These are phyloP conservation scores for Caenorhabditis panamensis DNA, from an alignment of 2,888 invertebrate species.

Conservation along the genomic window DNA sequence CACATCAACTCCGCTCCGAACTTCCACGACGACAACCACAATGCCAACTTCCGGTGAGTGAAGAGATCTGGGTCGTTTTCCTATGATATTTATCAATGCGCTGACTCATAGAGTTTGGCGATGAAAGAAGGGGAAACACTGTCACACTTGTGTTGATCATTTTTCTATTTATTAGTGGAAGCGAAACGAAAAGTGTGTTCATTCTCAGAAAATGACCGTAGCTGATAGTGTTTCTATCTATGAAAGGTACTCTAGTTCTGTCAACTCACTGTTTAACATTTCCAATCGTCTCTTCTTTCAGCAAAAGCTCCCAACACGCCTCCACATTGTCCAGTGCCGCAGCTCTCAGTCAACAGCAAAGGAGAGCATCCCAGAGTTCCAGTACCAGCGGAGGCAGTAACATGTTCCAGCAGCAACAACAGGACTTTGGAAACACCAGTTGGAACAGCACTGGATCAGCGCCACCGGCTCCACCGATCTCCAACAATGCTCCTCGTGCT, in stretches of 20 bases:
- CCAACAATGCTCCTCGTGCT: slow-evolving; percentile 54
- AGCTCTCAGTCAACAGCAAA: slow-evolving; percentile 57
- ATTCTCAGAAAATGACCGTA: slow-evolving; percentile 14
- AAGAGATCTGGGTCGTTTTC: too few relatives aligned
- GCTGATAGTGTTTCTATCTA: slow-evolving; percentile 12
- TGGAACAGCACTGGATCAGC: slow-evolving; percentile 25
- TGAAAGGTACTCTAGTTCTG: slow-evolving; percentile 16
- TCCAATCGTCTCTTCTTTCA: slow-evolving; percentile 18
- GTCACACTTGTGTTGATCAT: neutral
- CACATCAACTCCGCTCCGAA: slow-evolving; percentile 70
- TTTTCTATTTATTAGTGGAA: neutral
- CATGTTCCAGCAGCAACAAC: slow-evolving; percentile 25
- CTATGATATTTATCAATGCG: neutral
- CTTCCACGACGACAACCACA: slow-evolving; percentile 64
- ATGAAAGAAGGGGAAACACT: neutral
- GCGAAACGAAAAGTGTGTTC: neutral
- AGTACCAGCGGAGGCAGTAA: slow-evolving; percentile 43
- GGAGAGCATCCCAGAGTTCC: slow-evolving; percentile 66
- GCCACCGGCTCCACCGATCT: slow-evolving; percentile 57
- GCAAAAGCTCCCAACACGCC: slow-evolving; percentile 57
- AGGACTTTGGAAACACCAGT: slow-evolving; percentile 22
- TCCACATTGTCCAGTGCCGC: slow-evolving; percentile 13
- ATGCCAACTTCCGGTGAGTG: slow-evolving; percentile 50
- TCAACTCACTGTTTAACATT: too few relatives aligned
- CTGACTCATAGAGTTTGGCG: neutral